These are phyloP conservation scores for Heliconius hermathena DNA, from an alignment of 1,140 invertebrate genomes.

Conservation along the genomic window DNA sequence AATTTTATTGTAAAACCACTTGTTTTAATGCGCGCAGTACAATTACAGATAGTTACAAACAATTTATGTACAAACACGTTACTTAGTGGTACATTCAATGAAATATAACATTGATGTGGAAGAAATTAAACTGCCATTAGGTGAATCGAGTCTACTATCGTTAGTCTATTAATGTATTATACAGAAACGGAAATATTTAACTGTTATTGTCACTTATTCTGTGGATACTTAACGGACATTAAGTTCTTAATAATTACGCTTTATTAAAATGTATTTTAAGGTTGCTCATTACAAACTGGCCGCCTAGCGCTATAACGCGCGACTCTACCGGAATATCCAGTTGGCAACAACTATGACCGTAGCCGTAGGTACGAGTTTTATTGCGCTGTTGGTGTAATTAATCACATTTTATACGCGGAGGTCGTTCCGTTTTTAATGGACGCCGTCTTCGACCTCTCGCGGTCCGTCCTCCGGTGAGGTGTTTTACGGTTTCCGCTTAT, in stretches of 20 bases:
- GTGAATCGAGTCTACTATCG: conserved; percentile 15
- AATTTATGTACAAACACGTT: not conserved
- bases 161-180: conserved; percentile 1
- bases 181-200: not conserved
- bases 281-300: not conserved
- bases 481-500: conserved; percentile 65
- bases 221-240: not conserved
- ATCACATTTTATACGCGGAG: conserved; percentile 48
- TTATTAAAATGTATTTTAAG: not conserved
- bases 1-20: conserved; percentile 21
- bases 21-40: conserved; percentile 9
- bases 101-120: not conserved
- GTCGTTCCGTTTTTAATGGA: conserved; percentile 56
- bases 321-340: conserved; percentile 16
- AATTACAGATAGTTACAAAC: conserved; percentile 15
- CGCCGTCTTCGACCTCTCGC: conserved; percentile 50
- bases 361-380: conserved; percentile 26
- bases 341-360: conserved; percentile 28
- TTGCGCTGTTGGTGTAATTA: conserved; percentile 46
- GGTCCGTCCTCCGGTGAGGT: conserved; percentile 39
- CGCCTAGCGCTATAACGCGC: not conserved
- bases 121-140: conserved; percentile 10
- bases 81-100: not conserved
- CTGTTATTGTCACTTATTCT: not conserved
- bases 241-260: not conserved